Evolutionary conservation across 2,797 vertebrate genomes (phyloP).

Genomic region (Ceyx erithaca): DNA sequence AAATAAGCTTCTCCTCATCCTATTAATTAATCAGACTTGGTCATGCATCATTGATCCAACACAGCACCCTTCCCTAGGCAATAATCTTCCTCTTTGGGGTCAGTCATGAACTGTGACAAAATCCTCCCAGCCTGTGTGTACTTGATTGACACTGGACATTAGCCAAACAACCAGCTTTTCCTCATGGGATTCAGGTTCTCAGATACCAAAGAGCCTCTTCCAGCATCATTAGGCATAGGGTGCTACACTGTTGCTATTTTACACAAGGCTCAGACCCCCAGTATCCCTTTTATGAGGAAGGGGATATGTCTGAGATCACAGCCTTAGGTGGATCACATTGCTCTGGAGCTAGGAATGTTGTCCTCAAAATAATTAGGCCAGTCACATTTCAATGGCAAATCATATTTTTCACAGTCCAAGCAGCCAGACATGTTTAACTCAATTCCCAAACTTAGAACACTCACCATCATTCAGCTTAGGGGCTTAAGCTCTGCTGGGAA

Average conservation of each 20-base stretch:
- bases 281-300: neutral
- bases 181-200: neutral
- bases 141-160: neutral
- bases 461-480: neutral
- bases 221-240: neutral
- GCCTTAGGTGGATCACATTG: neutral
- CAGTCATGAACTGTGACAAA: neutral
- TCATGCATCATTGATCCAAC: neutral
- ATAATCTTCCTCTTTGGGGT: conserved; percentile 15
- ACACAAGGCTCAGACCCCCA: neutral
- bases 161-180: conserved; percentile 27
- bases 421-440: conserved; percentile 32
- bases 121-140: neutral
- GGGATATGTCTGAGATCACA: conserved; percentile 9
- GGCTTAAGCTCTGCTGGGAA: conserved; percentile 34
- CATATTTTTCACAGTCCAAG: neutral
- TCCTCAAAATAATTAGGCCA: conserved; percentile 43
- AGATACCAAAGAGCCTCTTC: conserved; percentile 5
- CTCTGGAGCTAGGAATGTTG: conserved; percentile 10
- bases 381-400: conserved; percentile 41
- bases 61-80: conserved; percentile 1
- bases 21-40: conserved; percentile 48
- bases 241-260: neutral
- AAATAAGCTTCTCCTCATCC: conserved; percentile 28
- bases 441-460: conserved; percentile 43